A percentile compares a stretch with the other conserved stretches of the same genome.
These are phyloP conservation scores for Agrochola litura DNA, from an alignment of 2,888 invertebrate genomes.

Conservation along the genomic window DNA sequence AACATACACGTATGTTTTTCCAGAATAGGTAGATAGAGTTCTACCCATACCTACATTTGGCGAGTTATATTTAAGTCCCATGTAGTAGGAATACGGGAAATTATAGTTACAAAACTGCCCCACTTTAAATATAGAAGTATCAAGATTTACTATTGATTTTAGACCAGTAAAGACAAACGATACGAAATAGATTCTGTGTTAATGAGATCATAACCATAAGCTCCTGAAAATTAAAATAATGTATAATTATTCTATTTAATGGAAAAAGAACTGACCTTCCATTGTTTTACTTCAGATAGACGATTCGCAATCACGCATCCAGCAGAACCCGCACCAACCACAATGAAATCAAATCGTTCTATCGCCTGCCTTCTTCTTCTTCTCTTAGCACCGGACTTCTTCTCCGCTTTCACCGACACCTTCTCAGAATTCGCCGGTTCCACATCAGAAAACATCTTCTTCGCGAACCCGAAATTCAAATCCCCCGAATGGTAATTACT, in stretches of 20 bases:
- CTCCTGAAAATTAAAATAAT: neutral
- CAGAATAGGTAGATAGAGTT: neutral
- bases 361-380: constrained; percentile 74
- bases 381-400: constrained; percentile 65
- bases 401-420: constrained; percentile 54
- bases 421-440: constrained; percentile 73
- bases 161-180: neutral
- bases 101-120: neutral
- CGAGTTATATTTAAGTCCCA: neutral
- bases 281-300: constrained; percentile 91
- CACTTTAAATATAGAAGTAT: neutral
- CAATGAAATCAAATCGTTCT: constrained; percentile 91
- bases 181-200: neutral
- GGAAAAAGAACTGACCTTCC: constrained; percentile 86
- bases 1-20: neutral
- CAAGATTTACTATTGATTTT: neutral
- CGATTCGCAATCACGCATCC: constrained; percentile 93
- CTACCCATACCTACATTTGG: neutral
- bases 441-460: constrained; percentile 71
- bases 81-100: neutral
- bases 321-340: constrained; percentile 92
- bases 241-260: neutral
- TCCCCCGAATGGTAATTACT: constrained; percentile 36
- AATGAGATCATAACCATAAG: neutral
- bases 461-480: constrained; percentile 61